These are phyloP conservation scores for Gallinago solitaria DNA, from an alignment of 2,797 vertebrate genomes.

Conservation along the genomic window DNA sequence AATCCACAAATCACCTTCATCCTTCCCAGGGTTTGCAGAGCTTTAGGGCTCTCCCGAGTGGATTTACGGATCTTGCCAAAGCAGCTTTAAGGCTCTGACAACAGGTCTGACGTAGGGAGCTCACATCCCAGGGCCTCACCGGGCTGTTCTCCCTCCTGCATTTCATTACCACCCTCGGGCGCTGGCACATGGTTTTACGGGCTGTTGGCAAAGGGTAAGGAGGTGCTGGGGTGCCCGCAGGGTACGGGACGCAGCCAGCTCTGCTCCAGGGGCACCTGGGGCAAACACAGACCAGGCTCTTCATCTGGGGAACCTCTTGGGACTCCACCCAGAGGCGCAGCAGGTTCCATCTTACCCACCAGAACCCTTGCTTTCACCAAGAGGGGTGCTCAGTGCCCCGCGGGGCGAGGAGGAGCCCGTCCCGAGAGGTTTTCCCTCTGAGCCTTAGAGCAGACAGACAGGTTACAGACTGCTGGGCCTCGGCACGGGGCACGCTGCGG, in stretches of 20 bases:
- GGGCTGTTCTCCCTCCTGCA: not conserved
- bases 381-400: not conserved
- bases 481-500: fast-evolving
- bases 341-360: no score
- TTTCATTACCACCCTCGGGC: not conserved
- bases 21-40: not conserved
- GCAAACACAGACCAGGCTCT: not conserved
- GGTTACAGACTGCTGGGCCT: not conserved
- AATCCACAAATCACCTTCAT: not conserved
- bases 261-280: not conserved
- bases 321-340: not conserved
- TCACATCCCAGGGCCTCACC: not conserved
- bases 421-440: not conserved
- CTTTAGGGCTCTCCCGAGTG: not conserved
- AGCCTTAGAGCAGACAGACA: not conserved
- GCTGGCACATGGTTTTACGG: fast-evolving
- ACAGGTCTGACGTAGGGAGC: not conserved
- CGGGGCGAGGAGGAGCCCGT: not conserved
- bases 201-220: not conserved
- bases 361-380: not conserved
- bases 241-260: fast-evolving
- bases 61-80: not conserved
- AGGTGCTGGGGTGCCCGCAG: fast-evolving
- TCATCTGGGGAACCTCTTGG: not conserved
- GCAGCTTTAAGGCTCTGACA: not conserved